A percentile compares a stretch with the other conserved stretches of the same genome.
These are phyloP conservation scores for Suricata suricatta DNA, from an alignment of 2,113 vertebrate species.

Conservation along the genomic window DNA sequence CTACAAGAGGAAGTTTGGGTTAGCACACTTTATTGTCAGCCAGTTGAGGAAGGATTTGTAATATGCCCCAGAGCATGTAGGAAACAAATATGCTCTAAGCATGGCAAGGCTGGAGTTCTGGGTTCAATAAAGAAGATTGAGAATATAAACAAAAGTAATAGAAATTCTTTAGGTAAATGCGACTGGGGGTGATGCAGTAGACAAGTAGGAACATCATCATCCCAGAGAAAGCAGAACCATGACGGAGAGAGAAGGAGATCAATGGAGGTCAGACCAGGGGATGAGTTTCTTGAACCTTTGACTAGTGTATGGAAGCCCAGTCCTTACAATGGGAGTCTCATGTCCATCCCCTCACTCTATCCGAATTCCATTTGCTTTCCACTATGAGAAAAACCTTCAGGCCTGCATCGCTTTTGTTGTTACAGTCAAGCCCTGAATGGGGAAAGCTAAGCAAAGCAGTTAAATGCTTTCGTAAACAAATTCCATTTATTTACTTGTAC, in stretches of 20 bases:
- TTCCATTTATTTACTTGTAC: not conserved
- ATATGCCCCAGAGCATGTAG: rapidly evolving
- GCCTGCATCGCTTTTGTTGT: not conserved
- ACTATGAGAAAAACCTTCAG: not conserved
- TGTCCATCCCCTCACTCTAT: rapidly evolving
- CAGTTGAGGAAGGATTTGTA: not conserved
- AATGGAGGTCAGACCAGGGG: not conserved
- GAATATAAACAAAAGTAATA: not conserved
- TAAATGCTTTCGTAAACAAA: not conserved
- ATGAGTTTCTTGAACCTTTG: not conserved
- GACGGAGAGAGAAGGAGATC: not conserved
- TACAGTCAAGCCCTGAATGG: not conserved
- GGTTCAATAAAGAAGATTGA: not conserved
- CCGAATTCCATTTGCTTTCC: not conserved
- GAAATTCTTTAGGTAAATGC: not conserved
- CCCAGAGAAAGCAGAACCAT: not conserved
- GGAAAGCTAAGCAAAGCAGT: not conserved
- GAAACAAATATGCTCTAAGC: not conserved
- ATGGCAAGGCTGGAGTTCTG: not conserved
- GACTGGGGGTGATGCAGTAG: not conserved
- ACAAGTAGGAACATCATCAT: not conserved
- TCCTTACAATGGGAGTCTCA: too few relatives aligned
- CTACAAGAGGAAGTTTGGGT: not conserved
- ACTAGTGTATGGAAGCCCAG: not conserved
- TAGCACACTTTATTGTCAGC: not conserved